Conservation (phyloP, 2,888 invertebrate species). For the Hyles lineata region DNA sequence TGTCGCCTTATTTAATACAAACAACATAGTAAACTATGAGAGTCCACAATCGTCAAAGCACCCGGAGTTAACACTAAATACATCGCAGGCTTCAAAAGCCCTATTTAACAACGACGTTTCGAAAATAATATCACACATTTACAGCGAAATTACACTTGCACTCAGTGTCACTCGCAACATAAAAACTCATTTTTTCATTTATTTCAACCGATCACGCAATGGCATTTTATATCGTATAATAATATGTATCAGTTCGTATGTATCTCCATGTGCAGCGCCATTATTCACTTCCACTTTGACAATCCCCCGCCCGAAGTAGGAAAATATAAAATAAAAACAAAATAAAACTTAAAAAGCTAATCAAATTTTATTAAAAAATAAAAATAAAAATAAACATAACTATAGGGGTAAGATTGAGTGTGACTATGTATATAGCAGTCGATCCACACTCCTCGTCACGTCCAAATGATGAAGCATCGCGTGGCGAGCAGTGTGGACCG, state of each 20-base stretch:
- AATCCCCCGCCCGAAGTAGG: slow-evolving; percentile 74
- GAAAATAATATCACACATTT: slow-evolving; percentile 83
- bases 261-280: slow-evolving; percentile 78
- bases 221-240: slow-evolving; percentile 61
- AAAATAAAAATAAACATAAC: slow-evolving; percentile 57
- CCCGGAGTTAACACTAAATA: slow-evolving; percentile 83
- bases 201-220: slow-evolving; percentile 64
- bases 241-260: slow-evolving; percentile 67
- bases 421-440: slow-evolving; percentile 52
- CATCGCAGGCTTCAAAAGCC: slow-evolving; percentile 82
- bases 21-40: slow-evolving; percentile 78
- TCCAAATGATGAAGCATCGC: slow-evolving; percentile 34
- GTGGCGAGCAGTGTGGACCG: slow-evolving; percentile 53
- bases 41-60: slow-evolving; percentile 84
- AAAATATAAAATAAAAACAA: slow-evolving; percentile 60
- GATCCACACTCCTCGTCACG: slow-evolving; percentile 56
- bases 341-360: slow-evolving; percentile 59
- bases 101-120: slow-evolving; percentile 73
- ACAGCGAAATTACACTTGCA: slow-evolving; percentile 78
- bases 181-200: slow-evolving; percentile 57
- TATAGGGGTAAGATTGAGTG: slow-evolving; percentile 61
- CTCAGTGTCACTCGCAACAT: slow-evolving; percentile 67
- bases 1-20: slow-evolving; percentile 73
- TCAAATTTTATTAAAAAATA: slow-evolving; percentile 69
- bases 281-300: slow-evolving; percentile 77